A percentile compares a stretch with the other conserved stretches of the same genome.
Evolutionary conservation across 92 coral and sea anemone genomes (phyloP).

Genomic region (Zoanthus gigantus): DNA sequence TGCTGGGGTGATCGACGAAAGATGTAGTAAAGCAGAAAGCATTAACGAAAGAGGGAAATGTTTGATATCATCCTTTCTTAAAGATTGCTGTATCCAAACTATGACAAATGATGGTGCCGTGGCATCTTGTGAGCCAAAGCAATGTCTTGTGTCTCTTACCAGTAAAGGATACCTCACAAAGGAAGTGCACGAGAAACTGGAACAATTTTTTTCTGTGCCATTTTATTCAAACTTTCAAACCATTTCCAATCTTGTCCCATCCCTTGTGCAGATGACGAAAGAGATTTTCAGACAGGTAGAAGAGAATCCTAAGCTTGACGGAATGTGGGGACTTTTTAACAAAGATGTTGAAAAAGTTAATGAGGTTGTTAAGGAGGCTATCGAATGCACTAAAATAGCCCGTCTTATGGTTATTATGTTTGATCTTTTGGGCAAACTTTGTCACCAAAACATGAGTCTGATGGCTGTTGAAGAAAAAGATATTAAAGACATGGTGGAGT

Average conservation of each 20-base stretch:
- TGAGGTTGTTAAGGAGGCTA: background rate
- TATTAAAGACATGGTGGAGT: no score
- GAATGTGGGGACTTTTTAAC: slow-evolving; percentile 9
- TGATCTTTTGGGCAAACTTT: background rate
- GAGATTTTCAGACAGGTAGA: background rate
- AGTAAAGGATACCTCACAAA: background rate
- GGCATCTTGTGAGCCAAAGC: background rate
- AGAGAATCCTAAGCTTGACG: background rate
- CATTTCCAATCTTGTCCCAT: background rate
- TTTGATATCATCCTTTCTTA: background rate
- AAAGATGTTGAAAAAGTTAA: background rate
- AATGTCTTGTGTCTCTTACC: background rate
- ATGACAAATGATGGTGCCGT: background rate
- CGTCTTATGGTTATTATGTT: background rate
- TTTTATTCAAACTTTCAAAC: background rate
- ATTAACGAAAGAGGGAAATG: background rate
- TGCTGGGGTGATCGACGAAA: background rate
- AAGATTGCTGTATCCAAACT: slow-evolving; percentile 4
- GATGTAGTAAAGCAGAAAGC: background rate
- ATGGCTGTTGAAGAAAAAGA: background rate
- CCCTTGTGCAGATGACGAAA: slow-evolving; percentile 3
- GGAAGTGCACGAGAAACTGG: background rate
- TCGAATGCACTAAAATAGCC: background rate
- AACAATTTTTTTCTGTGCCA: background rate
- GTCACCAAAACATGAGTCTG: background rate